These are phyloP conservation scores for Athripsodes cinereus DNA, from an alignment of 2,888 invertebrate species.

Conservation along the genomic window DNA sequence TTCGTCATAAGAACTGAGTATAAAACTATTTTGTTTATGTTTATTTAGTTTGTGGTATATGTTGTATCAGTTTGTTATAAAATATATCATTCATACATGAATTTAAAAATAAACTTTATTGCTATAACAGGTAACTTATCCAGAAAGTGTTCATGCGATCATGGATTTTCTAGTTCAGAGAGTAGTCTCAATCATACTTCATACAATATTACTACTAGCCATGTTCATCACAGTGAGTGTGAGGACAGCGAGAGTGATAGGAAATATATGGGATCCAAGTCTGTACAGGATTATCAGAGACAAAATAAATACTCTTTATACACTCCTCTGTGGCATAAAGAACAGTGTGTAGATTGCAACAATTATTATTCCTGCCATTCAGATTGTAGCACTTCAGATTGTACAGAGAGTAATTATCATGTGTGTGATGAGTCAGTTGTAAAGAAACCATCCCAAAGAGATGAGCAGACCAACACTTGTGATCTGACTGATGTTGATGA, in stretches of 20 bases:
- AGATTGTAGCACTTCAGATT: constrained; percentile 22
- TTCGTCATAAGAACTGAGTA: too few relatives aligned
- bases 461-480: constrained; percentile 29
- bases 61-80: too few relatives aligned
- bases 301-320: too few relatives aligned
- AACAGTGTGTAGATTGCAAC: constrained; percentile 25
- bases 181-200: constrained; percentile 34
- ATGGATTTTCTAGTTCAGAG: constrained; percentile 30
- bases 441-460: not conserved
- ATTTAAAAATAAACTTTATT: too few relatives aligned
- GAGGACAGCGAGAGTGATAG: constrained; percentile 1
- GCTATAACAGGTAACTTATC: constrained; percentile 14
- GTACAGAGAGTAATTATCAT: constrained; percentile 7
- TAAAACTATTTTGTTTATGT: too few relatives aligned
- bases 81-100: too few relatives aligned
- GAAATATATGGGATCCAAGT: not conserved
- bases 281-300: not conserved
- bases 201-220: constrained; percentile 8
- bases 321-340: constrained; percentile 12
- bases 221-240: constrained; percentile 1
- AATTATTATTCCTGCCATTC: constrained; percentile 23
- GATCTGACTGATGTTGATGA: constrained; percentile 11
- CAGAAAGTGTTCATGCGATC: constrained; percentile 5
- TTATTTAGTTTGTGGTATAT: too few relatives aligned
- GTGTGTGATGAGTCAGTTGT: not conserved